Evolutionary conservation across 2,888 invertebrate species (phyloP), one percentile per base, ranked within the genome.

Genomic region (Choreutis nemorana): DNA sequence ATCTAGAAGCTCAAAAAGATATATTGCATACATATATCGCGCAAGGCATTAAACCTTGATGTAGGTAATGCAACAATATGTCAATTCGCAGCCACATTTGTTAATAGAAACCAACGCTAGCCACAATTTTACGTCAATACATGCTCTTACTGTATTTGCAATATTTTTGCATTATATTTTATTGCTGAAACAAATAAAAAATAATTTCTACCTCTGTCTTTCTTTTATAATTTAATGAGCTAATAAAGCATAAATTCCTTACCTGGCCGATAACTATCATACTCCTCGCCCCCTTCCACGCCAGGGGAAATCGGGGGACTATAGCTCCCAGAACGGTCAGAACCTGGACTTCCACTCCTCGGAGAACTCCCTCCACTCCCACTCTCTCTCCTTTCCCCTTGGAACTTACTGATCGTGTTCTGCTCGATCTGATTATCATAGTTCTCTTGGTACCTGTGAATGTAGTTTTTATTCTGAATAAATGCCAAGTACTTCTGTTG

Each of bases 291-390:
- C 28, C 89, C 90, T 53, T 92, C 92, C 16, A 90, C 91, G 2
- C 91, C 91, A 0, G 91, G 91, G 6, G 91, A 91, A 25, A 92
- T 92, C 1, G 91, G 91, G 0, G 91, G 91, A 61, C 91, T 91
- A 32, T 87, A 87, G 48, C 87, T 87, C 37, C 84, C 84, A 16
- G 87, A 87, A 32, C 82, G 60, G 44, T 83, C 83, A 7, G 82
- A 81, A 26, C 70, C 72, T 1, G 80, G 79, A 31, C 67, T 70
- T 1, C 64, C 58, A 40, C 73, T 68, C 18, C 62, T 55, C 2
- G 55, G 67, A 34, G 61, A 57, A 36, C 78, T 55, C 44, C 68
- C 52, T 5, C 72, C 72, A 34, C 67, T 67, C 14, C 56, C 62
- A 8, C 45, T 9, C 32, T 32, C 58, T 6, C 42, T 35, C 21